These are phyloP conservation scores for Chloroceryle inda DNA, from an alignment of 2,797 vertebrate species.

Conservation along the genomic window DNA sequence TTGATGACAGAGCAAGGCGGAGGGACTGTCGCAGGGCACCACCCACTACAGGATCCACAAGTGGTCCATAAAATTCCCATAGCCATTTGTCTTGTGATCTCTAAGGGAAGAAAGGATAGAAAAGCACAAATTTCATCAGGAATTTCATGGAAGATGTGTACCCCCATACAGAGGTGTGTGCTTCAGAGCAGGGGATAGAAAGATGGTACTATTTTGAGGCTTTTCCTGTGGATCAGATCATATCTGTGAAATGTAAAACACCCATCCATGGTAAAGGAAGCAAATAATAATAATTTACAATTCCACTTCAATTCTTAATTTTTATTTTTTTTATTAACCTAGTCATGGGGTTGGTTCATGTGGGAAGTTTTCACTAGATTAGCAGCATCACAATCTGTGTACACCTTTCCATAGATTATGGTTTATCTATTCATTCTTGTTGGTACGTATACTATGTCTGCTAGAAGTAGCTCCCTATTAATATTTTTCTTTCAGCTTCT, in stretches of 20 bases:
- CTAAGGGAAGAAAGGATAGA: background rate
- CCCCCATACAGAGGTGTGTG: accelerated
- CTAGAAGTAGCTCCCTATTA: background rate
- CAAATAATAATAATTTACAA: background rate
- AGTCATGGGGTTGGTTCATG: background rate
- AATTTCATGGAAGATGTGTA: background rate
- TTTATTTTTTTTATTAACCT: background rate
- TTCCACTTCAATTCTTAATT: background rate
- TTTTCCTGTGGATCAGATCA: background rate
- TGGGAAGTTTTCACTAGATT: background rate
- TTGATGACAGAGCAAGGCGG: background rate
- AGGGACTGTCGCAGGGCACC: background rate
- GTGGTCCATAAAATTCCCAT: background rate
- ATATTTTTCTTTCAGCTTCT: background rate
- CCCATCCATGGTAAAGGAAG: background rate
- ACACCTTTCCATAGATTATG: background rate
- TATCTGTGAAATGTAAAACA: background rate
- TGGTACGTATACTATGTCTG: background rate
- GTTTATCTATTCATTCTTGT: background rate
- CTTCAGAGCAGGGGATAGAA: background rate
- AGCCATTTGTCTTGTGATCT: background rate
- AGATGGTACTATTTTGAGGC: background rate
- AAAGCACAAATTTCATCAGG: background rate
- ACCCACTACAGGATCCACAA: background rate
- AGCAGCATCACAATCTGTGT: background rate